A percentile compares a stretch with the other conserved stretches of the same genome.
Evolutionary conservation across 2,113 vertebrate genomes (phyloP).

Genomic region (Donacobius atricapilla): DNA sequence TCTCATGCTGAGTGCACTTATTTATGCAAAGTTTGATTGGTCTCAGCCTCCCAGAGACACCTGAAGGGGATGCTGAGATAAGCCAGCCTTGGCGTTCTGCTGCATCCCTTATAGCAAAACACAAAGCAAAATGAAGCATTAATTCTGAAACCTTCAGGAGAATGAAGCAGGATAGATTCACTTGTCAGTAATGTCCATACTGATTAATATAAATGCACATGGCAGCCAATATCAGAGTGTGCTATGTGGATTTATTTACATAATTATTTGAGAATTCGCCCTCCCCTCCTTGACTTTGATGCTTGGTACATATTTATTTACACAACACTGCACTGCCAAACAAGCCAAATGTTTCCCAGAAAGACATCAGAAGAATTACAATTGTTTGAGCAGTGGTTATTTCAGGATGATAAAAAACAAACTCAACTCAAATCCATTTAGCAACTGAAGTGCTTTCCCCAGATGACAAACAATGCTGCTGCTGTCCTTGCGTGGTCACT

Average conservation of each 20-base stretch:
- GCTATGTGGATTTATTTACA: slow-evolving; percentile 61
- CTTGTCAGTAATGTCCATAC: slow-evolving; percentile 38
- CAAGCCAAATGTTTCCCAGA: slow-evolving; percentile 57
- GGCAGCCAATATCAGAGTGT: slow-evolving; percentile 34
- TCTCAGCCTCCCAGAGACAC: slow-evolving; percentile 43
- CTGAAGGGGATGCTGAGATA: slow-evolving; percentile 43
- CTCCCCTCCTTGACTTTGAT: slow-evolving; percentile 42
- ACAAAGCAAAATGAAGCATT: background rate
- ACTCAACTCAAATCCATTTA: slow-evolving; percentile 12
- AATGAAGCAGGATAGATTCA: slow-evolving; percentile 15
- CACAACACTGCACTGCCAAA: slow-evolving; percentile 31
- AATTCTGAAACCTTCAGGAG: slow-evolving; percentile 31
- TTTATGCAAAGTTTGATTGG: slow-evolving; percentile 4
- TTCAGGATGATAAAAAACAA: slow-evolving; percentile 54
- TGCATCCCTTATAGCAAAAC: background rate
- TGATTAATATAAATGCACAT: slow-evolving; percentile 59
- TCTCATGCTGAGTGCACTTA: background rate
- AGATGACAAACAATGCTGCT: slow-evolving; percentile 29
- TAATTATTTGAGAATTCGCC: slow-evolving; percentile 62
- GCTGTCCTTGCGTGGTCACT: background rate
- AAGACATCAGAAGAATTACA: slow-evolving; percentile 50
- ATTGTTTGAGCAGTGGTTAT: slow-evolving; percentile 41
- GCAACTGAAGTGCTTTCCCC: slow-evolving; percentile 11
- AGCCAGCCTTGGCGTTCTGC: background rate
- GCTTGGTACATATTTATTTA: slow-evolving; percentile 60